Conservation (phyloP, 2,888 invertebrate genomes). For the Thecophora atra region DNA sequence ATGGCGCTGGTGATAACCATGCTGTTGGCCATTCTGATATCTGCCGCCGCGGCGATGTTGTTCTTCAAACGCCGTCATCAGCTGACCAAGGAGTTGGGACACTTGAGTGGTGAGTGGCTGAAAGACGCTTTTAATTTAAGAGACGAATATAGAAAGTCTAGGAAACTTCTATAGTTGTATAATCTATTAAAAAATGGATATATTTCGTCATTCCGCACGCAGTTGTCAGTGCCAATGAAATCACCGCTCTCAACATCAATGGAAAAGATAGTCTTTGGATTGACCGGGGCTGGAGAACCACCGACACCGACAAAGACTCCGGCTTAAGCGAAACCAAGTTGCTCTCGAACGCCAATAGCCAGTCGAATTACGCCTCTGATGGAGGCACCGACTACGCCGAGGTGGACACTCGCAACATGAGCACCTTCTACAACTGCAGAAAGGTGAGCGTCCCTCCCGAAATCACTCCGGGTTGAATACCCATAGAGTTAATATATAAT, state of each 20-base stretch:
- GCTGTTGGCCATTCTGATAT: conserved; percentile 60
- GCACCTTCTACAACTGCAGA: conserved; percentile 77
- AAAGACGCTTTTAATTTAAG: no score
- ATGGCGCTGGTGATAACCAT: conserved; percentile 63
- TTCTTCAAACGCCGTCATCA: conserved; percentile 65
- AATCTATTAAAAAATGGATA: no score
- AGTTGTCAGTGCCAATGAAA: conserved; percentile 67
- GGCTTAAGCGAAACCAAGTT: conserved; percentile 70
- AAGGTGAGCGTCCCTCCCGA: conserved; percentile 61
- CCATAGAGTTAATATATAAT: conserved; percentile 21
- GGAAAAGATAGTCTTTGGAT: conserved; percentile 77
- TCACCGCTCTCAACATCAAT: conserved; percentile 66
- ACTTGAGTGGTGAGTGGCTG: conserved; percentile 71
- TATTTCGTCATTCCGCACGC: conserved; percentile 22
- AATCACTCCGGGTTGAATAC: not conserved
- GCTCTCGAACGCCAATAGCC: conserved; percentile 68
- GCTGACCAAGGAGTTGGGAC: conserved; percentile 70
- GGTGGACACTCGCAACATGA: conserved; percentile 73
- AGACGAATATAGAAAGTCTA: no score
- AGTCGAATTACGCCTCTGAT: conserved; percentile 65
- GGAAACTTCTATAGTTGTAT: no score
- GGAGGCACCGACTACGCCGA: conserved; percentile 75
- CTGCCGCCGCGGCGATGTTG: conserved; percentile 62
- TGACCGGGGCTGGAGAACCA: conserved; percentile 75
- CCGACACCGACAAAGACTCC: conserved; percentile 73